Percentiles rank a stretch among this genome's conserved stretches.
phyloP scores from a whole-genome alignment of 92 coral and sea anemone species.

The Montipora capitata region DNA sequence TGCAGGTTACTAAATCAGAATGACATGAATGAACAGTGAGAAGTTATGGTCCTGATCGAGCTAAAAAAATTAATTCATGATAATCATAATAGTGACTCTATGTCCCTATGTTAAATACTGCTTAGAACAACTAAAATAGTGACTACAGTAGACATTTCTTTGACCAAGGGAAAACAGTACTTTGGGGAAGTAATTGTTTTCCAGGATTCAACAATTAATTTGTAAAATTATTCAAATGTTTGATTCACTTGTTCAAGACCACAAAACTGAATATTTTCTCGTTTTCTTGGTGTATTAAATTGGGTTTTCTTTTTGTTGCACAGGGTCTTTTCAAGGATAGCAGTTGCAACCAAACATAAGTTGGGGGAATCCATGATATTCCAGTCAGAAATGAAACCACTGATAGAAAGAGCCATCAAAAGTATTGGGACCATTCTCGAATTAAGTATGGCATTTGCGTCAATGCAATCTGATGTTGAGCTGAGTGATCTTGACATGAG shows the following conservation, averaged over 20 bases:
- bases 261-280: neutral
- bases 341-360: conserved; percentile 37
- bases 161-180: no score
- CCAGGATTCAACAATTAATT: no score
- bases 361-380: conserved; percentile 45
- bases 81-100: no score
- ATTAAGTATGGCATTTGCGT: conserved; percentile 12
- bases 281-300: no score
- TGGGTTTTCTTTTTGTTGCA: neutral
- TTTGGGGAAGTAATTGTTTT: no score
- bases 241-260: neutral
- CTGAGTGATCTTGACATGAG: conserved; percentile 50
- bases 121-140: no score
- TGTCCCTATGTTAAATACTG: no score
- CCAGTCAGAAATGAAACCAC: conserved; percentile 34
- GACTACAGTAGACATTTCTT: no score
- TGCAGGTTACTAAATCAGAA: neutral
- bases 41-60: neutral
- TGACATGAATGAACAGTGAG: neutral
- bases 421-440: conserved; percentile 34
- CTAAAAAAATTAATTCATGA: no score
- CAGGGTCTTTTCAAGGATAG: conserved; percentile 29
- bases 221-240: no score
- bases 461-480: conserved; percentile 33
- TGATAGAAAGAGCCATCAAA: conserved; percentile 8